Percentiles rank a stretch among this genome's conserved stretches.
phyloP scores from a whole-genome alignment of 2,888 invertebrate species.

The Callyntrura guangdongensis region DNA sequence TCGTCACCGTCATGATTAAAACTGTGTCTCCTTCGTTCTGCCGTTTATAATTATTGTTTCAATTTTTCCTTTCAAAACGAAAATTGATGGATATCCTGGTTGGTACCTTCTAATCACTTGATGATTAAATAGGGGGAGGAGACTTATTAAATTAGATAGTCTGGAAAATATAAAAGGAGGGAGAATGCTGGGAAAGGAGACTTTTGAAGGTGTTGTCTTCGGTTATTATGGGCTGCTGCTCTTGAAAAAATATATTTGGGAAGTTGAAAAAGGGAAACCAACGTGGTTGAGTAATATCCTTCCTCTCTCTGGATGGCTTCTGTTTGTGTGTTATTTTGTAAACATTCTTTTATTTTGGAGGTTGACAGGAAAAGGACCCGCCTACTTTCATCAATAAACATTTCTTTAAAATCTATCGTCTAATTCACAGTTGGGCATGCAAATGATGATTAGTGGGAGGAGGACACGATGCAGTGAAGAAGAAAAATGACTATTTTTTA shows the following conservation, averaged over 20 bases:
- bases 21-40: slow-evolving; percentile 2
- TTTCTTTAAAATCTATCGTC: slow-evolving; percentile 7
- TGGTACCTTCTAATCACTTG: slow-evolving; percentile 18
- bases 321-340: slow-evolving; percentile 13
- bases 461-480: slow-evolving; percentile 29
- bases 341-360: slow-evolving; percentile 5
- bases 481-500: slow-evolving; percentile 45
- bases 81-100: slow-evolving; percentile 50
- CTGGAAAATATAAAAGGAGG: not conserved
- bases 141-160: slow-evolving; percentile 47
- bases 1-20: not conserved
- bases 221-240: slow-evolving; percentile 10
- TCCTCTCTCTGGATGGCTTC: not conserved
- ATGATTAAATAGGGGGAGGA: slow-evolving; percentile 53
- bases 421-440: not conserved
- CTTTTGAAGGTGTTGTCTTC: slow-evolving; percentile 3
- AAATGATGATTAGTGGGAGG: slow-evolving; percentile 39
- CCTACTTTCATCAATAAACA: slow-evolving; percentile 59
- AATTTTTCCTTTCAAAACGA: slow-evolving; percentile 1
- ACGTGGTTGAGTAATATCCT: too few relatives aligned
- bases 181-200: not conserved
- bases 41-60: slow-evolving; percentile 46
- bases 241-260: not conserved
- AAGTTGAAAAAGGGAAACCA: not conserved
- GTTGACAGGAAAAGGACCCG: slow-evolving; percentile 16